These are phyloP conservation scores for Athalia circularis DNA, from an alignment of 2,888 invertebrate species.

Conservation along the genomic window DNA sequence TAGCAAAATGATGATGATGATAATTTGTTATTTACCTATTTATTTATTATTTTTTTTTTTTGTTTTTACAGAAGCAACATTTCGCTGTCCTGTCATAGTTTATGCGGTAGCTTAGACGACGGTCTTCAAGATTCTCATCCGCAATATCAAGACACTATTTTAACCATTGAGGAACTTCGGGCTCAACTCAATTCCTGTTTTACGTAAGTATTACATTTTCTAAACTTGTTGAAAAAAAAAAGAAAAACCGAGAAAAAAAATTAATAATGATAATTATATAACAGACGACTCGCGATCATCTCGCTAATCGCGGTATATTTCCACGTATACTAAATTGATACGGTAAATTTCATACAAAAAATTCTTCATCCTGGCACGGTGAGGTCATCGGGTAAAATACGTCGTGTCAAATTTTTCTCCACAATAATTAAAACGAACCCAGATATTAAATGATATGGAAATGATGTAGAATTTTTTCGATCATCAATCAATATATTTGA, in stretches of 20 bases:
- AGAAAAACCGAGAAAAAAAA: background rate
- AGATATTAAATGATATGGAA: no score
- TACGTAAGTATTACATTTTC: slow-evolving; percentile 73
- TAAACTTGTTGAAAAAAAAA: background rate
- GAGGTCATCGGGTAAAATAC: no score
- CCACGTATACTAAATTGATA: no score
- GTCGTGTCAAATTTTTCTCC: no score
- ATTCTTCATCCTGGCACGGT: no score
- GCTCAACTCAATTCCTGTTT: slow-evolving; percentile 85
- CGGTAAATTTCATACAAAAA: no score
- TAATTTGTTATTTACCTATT: no score
- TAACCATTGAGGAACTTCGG: slow-evolving; percentile 84
- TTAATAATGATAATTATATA: background rate
- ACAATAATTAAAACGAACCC: no score
- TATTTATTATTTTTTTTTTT: slow-evolving; percentile 9
- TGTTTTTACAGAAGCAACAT: slow-evolving; percentile 67
- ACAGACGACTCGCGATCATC: background rate
- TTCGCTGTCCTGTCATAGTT: slow-evolving; percentile 69
- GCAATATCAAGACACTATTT: slow-evolving; percentile 75
- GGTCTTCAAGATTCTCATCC: slow-evolving; percentile 68
- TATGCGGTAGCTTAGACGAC: slow-evolving; percentile 66
- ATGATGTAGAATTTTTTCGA: no score
- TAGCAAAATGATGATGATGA: background rate
- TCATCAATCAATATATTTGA: no score
- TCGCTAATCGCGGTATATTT: no score